A percentile compares a stretch with the other conserved stretches of the same genome.
These are phyloP conservation scores for Epinephelus cyanopodus DNA, from an alignment of 2,113 vertebrate species.

Conservation along the genomic window DNA sequence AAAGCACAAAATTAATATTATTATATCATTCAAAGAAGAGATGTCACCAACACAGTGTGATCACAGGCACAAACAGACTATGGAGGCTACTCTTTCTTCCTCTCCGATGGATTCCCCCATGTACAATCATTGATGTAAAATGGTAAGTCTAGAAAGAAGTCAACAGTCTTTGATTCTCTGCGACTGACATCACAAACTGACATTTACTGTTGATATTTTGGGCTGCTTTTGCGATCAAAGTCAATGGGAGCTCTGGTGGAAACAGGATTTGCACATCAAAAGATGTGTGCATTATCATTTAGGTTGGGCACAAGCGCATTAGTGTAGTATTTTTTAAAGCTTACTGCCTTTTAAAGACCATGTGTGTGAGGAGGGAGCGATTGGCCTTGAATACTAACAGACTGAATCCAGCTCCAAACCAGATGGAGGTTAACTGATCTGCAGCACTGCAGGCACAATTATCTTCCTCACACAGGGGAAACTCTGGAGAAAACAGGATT, in stretches of 20 bases:
- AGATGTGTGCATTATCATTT: background rate
- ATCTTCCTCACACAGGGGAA: no score
- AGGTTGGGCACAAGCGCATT: no score
- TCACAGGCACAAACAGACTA: background rate
- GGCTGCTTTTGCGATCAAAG: background rate
- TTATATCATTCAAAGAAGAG: background rate
- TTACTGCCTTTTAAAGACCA: no score
- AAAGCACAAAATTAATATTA: background rate
- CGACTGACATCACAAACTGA: background rate
- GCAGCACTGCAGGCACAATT: no score
- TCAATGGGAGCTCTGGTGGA: background rate
- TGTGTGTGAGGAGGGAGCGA: no score
- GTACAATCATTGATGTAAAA: background rate
- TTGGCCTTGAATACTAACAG: background rate
- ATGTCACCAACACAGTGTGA: background rate
- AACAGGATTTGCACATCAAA: background rate
- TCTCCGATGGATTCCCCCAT: background rate
- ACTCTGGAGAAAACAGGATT: no score
- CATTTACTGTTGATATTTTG: background rate
- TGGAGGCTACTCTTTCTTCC: background rate
- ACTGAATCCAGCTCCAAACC: background rate
- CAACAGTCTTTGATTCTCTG: background rate
- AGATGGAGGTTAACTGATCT: background rate
- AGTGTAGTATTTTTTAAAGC: no score
- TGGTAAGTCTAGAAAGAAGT: background rate